phyloP scores from a whole-genome alignment of 2,888 invertebrate species.

The Tetrapedia diversipes region DNA sequence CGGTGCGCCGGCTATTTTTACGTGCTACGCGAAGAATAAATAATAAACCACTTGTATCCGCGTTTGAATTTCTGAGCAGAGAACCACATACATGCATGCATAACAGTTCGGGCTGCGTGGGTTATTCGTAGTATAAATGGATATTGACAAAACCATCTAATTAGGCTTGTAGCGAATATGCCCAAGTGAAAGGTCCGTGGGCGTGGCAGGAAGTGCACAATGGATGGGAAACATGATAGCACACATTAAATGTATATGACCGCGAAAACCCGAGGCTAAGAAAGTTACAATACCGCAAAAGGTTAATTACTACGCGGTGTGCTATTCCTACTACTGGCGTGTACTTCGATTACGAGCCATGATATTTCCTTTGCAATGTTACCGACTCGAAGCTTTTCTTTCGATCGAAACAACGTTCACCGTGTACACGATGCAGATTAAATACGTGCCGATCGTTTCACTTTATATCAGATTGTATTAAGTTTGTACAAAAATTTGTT shows the following conservation, averaged over 20 bases:
- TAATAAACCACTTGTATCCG: slow-evolving; percentile 19
- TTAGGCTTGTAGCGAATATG: slow-evolving; percentile 54
- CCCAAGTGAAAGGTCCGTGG: slow-evolving; percentile 64
- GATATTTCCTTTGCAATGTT: slow-evolving; percentile 54
- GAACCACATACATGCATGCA: no score
- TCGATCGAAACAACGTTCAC: not conserved
- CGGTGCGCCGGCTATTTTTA: slow-evolving; percentile 18
- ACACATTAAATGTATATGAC: slow-evolving; percentile 59
- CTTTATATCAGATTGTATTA: no score
- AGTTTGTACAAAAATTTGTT: no score
- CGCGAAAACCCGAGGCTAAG: slow-evolving; percentile 64
- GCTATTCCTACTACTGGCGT: slow-evolving; percentile 51
- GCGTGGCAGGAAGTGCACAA: slow-evolving; percentile 68
- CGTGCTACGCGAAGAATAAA: slow-evolving; percentile 11
- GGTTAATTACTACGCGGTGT: slow-evolving; percentile 63
- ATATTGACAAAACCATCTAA: slow-evolving; percentile 64
- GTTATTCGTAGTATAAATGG: slow-evolving; percentile 46
- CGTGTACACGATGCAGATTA: not conserved
- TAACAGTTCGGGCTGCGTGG: slow-evolving; percentile 42
- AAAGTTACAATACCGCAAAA: slow-evolving; percentile 62
- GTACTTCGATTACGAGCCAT: slow-evolving; percentile 55
- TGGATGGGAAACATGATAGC: slow-evolving; percentile 68
- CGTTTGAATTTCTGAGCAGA: slow-evolving; percentile 8
- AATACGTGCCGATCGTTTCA: no score
- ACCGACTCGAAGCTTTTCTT: slow-evolving; percentile 4